A percentile compares a stretch with the other conserved stretches of the same genome.
Evolutionary conservation across 2,888 invertebrate genomes (phyloP).

Genomic region (Cepaea hortensis): DNA sequence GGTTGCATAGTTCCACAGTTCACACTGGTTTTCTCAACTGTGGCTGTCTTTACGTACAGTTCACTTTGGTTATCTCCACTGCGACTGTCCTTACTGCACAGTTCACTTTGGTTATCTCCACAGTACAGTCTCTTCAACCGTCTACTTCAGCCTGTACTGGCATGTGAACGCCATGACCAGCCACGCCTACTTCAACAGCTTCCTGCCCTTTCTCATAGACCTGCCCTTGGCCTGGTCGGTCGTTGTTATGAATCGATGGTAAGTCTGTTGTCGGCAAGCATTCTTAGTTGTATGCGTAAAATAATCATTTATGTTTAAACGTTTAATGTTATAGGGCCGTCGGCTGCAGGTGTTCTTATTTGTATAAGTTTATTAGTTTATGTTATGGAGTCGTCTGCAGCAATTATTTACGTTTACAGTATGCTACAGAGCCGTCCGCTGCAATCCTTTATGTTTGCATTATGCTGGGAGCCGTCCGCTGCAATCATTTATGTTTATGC

Average conservation of each 20-base stretch:
- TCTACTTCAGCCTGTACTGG: conserved; percentile 63
- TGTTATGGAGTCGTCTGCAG: too few species aligned
- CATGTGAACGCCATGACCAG: conserved; percentile 57
- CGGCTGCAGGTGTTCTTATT: too few species aligned
- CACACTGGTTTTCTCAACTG: not conserved
- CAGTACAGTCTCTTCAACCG: conserved; percentile 63
- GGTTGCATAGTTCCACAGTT: too few species aligned
- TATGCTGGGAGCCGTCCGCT: too few species aligned
- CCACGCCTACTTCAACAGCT: conserved; percentile 59
- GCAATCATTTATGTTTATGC: too few species aligned
- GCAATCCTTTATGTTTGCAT: too few species aligned
- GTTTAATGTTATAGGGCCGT: too few species aligned
- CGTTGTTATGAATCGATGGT: conserved; percentile 69
- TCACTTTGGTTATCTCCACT: not conserved
- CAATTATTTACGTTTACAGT: too few species aligned
- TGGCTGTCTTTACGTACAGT: not conserved
- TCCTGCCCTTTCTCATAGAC: conserved; percentile 62
- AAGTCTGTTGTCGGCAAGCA: conserved; percentile 29
- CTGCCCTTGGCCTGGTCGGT: conserved; percentile 64
- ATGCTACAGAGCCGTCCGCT: too few species aligned
- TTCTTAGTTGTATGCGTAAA: too few species aligned
- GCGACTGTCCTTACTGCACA: not conserved
- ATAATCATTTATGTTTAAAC: too few species aligned
- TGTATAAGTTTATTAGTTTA: too few species aligned
- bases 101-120: conserved; percentile 16